A percentile compares a stretch with the other conserved stretches of the same genome.
Conservation (phyloP, 2,113 vertebrate species). For the Oreochromis tanganicae region DNA sequence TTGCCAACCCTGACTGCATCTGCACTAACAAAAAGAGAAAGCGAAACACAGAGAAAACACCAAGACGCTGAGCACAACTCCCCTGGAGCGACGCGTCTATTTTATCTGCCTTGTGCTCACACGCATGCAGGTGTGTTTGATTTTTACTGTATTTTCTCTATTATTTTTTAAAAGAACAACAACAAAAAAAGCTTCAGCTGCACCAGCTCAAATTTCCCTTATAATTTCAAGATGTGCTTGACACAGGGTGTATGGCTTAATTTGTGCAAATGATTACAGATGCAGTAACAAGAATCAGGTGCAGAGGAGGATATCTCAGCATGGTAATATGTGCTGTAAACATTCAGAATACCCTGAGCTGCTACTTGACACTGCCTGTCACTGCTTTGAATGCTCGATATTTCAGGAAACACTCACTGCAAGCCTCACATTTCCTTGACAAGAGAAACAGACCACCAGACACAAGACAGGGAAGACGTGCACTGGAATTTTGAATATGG, state of each 20-base stretch:
- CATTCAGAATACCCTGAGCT: background rate
- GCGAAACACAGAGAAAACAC: background rate
- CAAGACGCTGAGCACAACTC: constrained; percentile 22
- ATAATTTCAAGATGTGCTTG: background rate
- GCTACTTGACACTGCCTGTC: constrained; percentile 9
- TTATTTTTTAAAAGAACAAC: background rate
- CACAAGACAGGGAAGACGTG: background rate
- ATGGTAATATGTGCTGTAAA: background rate
- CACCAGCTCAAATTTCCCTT: background rate
- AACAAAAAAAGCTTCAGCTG: background rate
- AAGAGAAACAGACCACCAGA: constrained; percentile 28
- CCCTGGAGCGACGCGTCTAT: constrained; percentile 32
- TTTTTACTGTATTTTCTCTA: background rate
- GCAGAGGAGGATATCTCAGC: constrained; percentile 16
- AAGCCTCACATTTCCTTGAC: constrained; percentile 44
- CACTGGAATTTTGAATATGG: constrained; percentile 27
- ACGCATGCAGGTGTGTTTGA: constrained; percentile 43
- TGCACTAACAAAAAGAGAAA: constrained; percentile 41
- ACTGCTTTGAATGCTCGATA: constrained; percentile 19
- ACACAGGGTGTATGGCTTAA: background rate
- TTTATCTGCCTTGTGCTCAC: constrained; percentile 26
- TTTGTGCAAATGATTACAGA: constrained; percentile 35
- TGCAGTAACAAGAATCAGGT: background rate
- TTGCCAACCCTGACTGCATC: constrained; percentile 46
- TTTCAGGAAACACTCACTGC: constrained; percentile 45